phyloP scores from a whole-genome alignment of 2,797 vertebrate species.

The Falco novaeseelandiae region DNA sequence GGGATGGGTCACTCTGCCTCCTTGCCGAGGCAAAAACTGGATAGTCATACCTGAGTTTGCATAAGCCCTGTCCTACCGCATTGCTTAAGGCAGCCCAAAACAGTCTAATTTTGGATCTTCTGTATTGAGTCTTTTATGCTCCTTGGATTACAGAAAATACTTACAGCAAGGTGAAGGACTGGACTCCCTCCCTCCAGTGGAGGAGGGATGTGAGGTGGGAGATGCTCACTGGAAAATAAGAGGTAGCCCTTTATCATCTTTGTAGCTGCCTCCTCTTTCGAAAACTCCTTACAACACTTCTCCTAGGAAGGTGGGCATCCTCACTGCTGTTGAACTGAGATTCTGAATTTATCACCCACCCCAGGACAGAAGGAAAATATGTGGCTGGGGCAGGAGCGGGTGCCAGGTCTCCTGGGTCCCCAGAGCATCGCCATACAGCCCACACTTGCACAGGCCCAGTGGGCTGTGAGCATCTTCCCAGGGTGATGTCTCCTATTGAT shows the following conservation, averaged over 20 bases:
- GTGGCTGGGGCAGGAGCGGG: accelerated
- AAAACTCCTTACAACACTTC: not conserved
- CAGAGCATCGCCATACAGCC: not conserved
- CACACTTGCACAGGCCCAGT: not conserved
- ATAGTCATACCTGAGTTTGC: not conserved
- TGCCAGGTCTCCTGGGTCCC: not conserved
- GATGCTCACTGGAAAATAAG: not conserved
- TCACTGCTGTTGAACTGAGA: not conserved
- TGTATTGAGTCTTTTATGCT: not conserved
- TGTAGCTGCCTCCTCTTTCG: not conserved
- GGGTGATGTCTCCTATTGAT: not conserved
- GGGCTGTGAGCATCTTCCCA: not conserved
- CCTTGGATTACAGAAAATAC: not conserved
- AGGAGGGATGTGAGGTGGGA: not conserved
- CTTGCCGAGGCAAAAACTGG: not conserved
- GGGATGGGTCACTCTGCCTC: not conserved
- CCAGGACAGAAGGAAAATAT: not conserved
- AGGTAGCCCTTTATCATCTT: not conserved
- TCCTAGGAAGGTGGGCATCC: not conserved
- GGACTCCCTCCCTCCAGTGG: not conserved
- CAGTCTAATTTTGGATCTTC: not conserved
- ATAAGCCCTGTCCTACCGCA: not conserved
- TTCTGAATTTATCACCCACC: not conserved
- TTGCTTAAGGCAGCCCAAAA: not conserved
- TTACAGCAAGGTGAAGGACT: not conserved